Base-by-base conservation (phyloP, 1,140 invertebrate species). In the Lordiphosa stackelbergi region DNA sequence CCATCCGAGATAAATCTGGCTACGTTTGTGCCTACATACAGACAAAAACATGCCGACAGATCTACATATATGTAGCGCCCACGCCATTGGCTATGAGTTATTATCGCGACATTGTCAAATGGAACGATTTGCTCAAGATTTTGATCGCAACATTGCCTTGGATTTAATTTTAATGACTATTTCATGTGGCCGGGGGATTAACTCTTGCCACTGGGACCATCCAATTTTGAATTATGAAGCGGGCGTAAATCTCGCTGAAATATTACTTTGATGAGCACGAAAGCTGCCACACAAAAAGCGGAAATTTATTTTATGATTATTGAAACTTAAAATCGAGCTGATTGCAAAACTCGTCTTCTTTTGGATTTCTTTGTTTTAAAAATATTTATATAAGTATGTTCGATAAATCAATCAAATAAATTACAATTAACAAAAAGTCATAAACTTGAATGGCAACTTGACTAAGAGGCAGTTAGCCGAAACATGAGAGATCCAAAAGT, bases 381-480 rank as follows among this genome's bases (percentile, higher is more conserved):
- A 74, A 68, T 65, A 81, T 83, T 83, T 75, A 75, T 83, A 69
- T 54, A 58, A 8, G 28, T 43, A 22, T 31, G 22, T 65, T 43
- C 77, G 63, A 81, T 81, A 83, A 83, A 81, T 81, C 75, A 81
- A 81, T 81, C 75, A 81, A 81, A 81, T 81, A 81, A 81, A 81
- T 81, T 81, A 81, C 77, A 81, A 81, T 81, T 81, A 81, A 83
- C 77, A 53, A 81, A 66, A 79, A 61, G 59, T 69, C 66, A 81
- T 75, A 72, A 81, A 81, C 64, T 47, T 74, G 59, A 73, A 73
- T 56, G 54, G 64, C 63, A 13, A 42, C 37, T 41, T 52, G 34
- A 53, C 48, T 60, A 63, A 62, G 59, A 56, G 43, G 53, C 45
- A 51, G 53, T 53, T 48, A 52, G 60, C 45, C 61, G 28, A 54